Base-by-base conservation (phyloP, 92 coral and sea anemone genomes). In the Phenganax stokvisi region DNA sequence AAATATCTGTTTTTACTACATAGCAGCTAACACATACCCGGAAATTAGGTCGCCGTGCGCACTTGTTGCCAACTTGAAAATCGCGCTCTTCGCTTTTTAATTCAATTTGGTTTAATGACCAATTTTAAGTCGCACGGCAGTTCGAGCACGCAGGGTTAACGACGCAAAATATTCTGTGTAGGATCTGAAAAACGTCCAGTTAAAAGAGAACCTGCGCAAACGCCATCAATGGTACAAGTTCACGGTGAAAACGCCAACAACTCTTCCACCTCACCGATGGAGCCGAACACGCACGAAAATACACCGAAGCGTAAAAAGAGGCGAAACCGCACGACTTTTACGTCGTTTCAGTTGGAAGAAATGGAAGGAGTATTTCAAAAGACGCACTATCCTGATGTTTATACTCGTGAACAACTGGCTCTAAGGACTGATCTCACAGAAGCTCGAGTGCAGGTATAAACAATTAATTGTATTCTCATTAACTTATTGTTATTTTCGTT, bases 311-410 rank as follows among this genome's bases (percentile, higher is more conserved):
- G 99, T 62, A 96, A 96, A 83, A 96, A 96, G 85, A 89, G 99
- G 59, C 92, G 97, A 31, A 96, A 96, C 81, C 85, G 99, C 58
- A 96, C 99, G 9, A 96, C 99, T 10, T 96, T 96, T 81, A 96
- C 99, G 8, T 94, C 99, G n/a, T 96, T 88, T 80, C 99, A 96
- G 76, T 89, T 96, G 44, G 99, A 96, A 70, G 99, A 96, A 78
- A 96, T 96, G 99, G 99, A 96, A 80, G 82, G 99, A 9, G 92
- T 96, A 30, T 96, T 96, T 65, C 99, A 96, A 87, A 96, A 96
- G 78, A 96, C 99, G 27, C 99, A 96, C 76, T 96, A 96, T 71
- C 99, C 99, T 3, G 99, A 96, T 82, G 99, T 96, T 15, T 96
- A 96, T 81, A 96, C 99, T 20, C 89, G 99, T 1, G 99, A 96